Evolutionary conservation across 2,113 vertebrate species (phyloP).

Genomic region (Halcyon malimbica): DNA sequence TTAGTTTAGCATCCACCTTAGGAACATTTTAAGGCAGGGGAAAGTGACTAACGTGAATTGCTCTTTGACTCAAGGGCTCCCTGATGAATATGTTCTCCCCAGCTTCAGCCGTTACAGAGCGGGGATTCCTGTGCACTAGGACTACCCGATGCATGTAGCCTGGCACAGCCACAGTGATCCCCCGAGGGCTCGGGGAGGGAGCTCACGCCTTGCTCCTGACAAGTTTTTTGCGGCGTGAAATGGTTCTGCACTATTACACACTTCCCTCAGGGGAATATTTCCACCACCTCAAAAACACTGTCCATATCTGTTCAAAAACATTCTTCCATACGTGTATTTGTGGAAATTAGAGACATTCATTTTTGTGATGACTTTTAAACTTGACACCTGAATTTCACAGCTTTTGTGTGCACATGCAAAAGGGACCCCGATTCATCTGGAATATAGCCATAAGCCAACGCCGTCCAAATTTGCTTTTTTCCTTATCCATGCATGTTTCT

Average conservation of each 20-base stretch:
- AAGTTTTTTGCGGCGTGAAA: neutral
- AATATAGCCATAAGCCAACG: fast-evolving
- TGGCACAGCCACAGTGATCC: neutral
- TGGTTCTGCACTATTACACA: fast-evolving
- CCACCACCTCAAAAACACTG: neutral
- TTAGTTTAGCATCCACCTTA: neutral
- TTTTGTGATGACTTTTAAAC: neutral
- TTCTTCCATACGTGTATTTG: neutral
- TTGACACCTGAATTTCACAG: neutral
- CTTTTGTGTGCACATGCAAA: neutral
- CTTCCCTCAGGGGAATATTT: neutral
- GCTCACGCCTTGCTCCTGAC: neutral
- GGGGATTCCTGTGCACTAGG: neutral
- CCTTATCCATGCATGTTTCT: fast-evolving
- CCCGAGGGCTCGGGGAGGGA: neutral
- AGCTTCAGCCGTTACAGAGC: neutral
- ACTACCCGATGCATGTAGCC: fast-evolving
- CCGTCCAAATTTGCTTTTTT: neutral
- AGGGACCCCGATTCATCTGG: neutral
- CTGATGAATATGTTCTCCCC: neutral
- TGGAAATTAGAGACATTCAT: neutral
- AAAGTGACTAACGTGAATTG: neutral
- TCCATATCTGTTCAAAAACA: neutral
- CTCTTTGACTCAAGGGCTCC: neutral
- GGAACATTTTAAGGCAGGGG: neutral